These are phyloP conservation scores for Excalfactoria chinensis DNA, from an alignment of 2,113 vertebrate species.

Conservation along the genomic window DNA sequence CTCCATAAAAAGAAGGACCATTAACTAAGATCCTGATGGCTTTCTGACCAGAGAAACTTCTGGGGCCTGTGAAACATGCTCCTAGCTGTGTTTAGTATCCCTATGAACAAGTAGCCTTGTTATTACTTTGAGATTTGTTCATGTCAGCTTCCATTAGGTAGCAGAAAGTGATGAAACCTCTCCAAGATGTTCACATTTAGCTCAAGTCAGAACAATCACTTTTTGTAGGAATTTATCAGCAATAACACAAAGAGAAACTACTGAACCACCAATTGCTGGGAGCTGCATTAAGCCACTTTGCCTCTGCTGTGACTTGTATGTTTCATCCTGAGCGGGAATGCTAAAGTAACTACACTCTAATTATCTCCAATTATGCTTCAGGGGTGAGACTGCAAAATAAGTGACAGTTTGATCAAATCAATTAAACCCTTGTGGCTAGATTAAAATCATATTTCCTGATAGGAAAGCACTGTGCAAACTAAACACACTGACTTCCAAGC, in stretches of 20 bases:
- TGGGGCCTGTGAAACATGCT: neutral
- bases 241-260: neutral
- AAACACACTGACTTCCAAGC: neutral
- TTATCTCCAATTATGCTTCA: neutral
- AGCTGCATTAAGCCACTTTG: neutral
- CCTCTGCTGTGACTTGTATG: rapidly evolving
- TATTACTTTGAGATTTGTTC: neutral
- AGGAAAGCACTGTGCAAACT: neutral
- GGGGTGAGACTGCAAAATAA: neutral
- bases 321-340: neutral
- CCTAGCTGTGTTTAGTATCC: rapidly evolving
- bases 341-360: neutral
- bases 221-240: neutral
- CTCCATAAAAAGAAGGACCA: neutral
- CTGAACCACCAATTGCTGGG: neutral
- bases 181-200: neutral
- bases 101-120: neutral
- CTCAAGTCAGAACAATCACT: neutral
- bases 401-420: neutral
- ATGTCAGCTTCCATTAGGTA: neutral
- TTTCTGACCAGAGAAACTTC: neutral
- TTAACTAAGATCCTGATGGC: rapidly evolving
- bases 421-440: neutral
- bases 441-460: neutral
- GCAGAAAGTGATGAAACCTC: neutral